Conservation (phyloP, 2,888 invertebrate species). For the Patella pellucida region DNA sequence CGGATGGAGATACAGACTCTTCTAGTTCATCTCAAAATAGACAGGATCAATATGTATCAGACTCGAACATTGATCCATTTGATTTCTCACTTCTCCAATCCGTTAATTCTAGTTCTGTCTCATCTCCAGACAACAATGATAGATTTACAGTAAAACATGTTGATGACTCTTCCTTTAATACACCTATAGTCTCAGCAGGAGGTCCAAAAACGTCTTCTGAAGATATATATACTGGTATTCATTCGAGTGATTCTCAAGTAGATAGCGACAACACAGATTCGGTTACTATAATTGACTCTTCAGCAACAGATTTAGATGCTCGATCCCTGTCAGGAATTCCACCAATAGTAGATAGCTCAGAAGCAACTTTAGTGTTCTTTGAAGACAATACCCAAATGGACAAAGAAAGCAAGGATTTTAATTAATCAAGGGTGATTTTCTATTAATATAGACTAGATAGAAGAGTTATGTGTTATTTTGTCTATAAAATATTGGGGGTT, state of each 20-base stretch:
- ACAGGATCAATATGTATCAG: background rate
- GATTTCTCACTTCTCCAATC: background rate
- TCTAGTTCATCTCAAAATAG: conserved; percentile 1
- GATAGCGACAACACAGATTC: background rate
- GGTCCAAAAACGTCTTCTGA: background rate
- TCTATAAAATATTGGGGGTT: too few relatives aligned
- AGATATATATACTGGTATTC: background rate
- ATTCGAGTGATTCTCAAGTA: background rate
- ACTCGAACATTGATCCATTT: background rate
- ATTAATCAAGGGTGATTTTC: too few relatives aligned
- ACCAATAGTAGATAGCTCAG: background rate
- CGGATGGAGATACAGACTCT: background rate
- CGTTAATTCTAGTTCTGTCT: background rate
- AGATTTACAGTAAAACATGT: background rate
- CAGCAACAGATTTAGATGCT: background rate
- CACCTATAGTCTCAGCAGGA: background rate
- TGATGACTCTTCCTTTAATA: background rate
- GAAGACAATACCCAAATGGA: too few relatives aligned
- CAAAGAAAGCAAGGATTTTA: too few relatives aligned
- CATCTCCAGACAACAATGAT: background rate
- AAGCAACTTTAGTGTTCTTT: background rate
- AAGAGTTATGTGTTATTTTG: too few relatives aligned
- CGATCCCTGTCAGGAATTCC: background rate
- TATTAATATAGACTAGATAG: too few relatives aligned
- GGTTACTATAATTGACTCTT: background rate